These are phyloP conservation scores for Ceratina calcarata DNA, from an alignment of 1,140 invertebrate species.

Conservation along the genomic window DNA sequence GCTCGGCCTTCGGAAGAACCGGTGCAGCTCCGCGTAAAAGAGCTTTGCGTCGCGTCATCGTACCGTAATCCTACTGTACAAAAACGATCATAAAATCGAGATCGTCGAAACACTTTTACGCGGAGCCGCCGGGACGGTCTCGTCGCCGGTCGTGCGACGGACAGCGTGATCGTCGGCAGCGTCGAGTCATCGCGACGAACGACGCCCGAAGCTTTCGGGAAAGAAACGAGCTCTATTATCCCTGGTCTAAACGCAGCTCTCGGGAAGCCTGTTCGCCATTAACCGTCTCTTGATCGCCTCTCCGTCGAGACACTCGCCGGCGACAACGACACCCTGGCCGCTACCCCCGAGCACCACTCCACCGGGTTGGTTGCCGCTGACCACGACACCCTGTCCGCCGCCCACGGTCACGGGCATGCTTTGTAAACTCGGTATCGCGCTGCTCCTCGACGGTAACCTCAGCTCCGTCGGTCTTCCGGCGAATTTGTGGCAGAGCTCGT, in stretches of 20 bases:
- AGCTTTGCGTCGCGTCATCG: too few relatives aligned
- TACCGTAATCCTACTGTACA: too few relatives aligned
- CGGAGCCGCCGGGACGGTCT: too few relatives aligned
- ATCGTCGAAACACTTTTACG: too few relatives aligned
- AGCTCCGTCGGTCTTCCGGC: conserved; percentile 75
- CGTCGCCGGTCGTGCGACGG: too few relatives aligned
- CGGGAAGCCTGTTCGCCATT: conserved; percentile 87
- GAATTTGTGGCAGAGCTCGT: conserved; percentile 78
- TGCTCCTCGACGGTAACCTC: conserved; percentile 77
- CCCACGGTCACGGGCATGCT: conserved; percentile 74
- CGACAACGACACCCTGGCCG: conserved; percentile 72
- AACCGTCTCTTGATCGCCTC: conserved; percentile 88
- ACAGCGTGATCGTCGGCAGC: neutral
- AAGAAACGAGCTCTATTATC: neutral
- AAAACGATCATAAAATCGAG: too few relatives aligned
- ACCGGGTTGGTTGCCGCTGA: conserved; percentile 66
- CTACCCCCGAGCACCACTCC: conserved; percentile 61
- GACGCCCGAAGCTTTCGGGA: neutral
- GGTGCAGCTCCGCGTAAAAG: too few relatives aligned
- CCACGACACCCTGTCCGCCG: conserved; percentile 65
- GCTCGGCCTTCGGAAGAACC: too few relatives aligned
- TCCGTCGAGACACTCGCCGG: conserved; percentile 80
- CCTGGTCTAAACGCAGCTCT: conserved; percentile 86
- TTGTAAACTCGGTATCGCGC: conserved; percentile 78
- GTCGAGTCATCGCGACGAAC: neutral